These are phyloP conservation scores for Molorchus minor DNA, from an alignment of 2,888 invertebrate species.

Conservation along the genomic window DNA sequence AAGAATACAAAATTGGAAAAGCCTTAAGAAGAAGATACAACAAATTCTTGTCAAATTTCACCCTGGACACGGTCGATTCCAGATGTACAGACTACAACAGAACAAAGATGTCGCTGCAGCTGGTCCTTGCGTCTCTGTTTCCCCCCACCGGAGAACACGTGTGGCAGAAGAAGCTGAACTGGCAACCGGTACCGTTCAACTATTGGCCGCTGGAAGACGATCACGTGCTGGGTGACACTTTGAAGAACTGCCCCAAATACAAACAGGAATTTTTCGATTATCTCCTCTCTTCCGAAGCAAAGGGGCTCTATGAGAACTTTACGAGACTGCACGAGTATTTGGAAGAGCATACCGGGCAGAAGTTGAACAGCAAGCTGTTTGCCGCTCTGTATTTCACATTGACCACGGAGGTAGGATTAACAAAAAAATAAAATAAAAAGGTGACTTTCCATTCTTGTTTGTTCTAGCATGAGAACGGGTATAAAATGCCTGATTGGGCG, in stretches of 20 bases:
- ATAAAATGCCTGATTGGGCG: constrained; percentile 62
- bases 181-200: constrained; percentile 54
- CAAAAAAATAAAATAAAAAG: neutral
- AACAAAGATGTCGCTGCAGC: constrained; percentile 75
- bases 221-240: constrained; percentile 48
- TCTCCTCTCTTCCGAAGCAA: constrained; percentile 42
- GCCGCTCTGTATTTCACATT: constrained; percentile 46
- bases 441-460: neutral
- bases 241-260: constrained; percentile 46
- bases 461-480: constrained; percentile 53
- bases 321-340: constrained; percentile 36
- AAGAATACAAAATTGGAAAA: constrained; percentile 68
- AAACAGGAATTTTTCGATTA: constrained; percentile 39
- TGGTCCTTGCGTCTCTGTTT: constrained; percentile 75
- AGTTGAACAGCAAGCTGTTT: constrained; percentile 40
- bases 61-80: constrained; percentile 67
- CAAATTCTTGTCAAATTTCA: constrained; percentile 69
- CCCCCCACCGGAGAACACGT: constrained; percentile 67
- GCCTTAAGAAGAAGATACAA: constrained; percentile 72
- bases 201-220: constrained; percentile 46
- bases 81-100: constrained; percentile 76
- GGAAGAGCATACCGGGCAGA: constrained; percentile 39
- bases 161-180: constrained; percentile 63
- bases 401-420: constrained; percentile 41
- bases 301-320: constrained; percentile 38